phyloP scores from a whole-genome alignment of 1,140 invertebrate genomes.

The Dinoponera quadriceps region DNA sequence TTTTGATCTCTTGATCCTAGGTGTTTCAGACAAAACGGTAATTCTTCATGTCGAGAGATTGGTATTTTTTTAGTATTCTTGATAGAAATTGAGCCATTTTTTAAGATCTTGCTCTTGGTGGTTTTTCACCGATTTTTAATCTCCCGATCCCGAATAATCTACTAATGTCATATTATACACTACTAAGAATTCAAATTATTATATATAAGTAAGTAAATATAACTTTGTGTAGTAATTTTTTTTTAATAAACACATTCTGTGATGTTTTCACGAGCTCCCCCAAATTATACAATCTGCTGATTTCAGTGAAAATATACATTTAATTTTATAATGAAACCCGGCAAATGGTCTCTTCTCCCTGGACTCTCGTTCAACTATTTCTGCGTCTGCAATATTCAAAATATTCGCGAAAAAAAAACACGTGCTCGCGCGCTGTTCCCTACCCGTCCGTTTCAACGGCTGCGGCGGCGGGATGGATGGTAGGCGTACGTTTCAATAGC shows the following conservation, averaged over 20 bases:
- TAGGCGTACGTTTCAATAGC: slow-evolving; percentile 67
- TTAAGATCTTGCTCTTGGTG: too few species aligned
- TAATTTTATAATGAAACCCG: slow-evolving; percentile 41
- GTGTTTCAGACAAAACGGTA: too few species aligned
- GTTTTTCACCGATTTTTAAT: too few species aligned
- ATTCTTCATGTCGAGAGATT: too few species aligned
- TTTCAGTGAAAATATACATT: slow-evolving; percentile 38
- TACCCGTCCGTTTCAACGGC: slow-evolving; percentile 54
- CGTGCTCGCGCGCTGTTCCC: slow-evolving; percentile 63
- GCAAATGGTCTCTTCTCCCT: slow-evolving; percentile 1
- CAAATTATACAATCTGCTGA: slow-evolving; percentile 33
- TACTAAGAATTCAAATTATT: slow-evolving; percentile 15
- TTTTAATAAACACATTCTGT: neutral
- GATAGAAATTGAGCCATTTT: too few species aligned
- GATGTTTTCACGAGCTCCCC: neutral
- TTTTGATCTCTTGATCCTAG: too few species aligned
- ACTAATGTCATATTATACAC: too few species aligned
- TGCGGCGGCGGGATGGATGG: neutral
- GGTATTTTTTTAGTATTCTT: too few species aligned
- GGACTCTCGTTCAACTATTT: slow-evolving; percentile 37
- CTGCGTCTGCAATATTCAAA: slow-evolving; percentile 52
- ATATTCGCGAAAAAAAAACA: slow-evolving; percentile 67
- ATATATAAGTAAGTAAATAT: neutral
- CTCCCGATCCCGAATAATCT: too few species aligned
- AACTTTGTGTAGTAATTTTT: slow-evolving; percentile 22